Percentiles rank a stretch among this genome's conserved stretches.
These are phyloP conservation scores for Zosterops lateralis DNA, from an alignment of 2,113 vertebrate species.

Conservation along the genomic window DNA sequence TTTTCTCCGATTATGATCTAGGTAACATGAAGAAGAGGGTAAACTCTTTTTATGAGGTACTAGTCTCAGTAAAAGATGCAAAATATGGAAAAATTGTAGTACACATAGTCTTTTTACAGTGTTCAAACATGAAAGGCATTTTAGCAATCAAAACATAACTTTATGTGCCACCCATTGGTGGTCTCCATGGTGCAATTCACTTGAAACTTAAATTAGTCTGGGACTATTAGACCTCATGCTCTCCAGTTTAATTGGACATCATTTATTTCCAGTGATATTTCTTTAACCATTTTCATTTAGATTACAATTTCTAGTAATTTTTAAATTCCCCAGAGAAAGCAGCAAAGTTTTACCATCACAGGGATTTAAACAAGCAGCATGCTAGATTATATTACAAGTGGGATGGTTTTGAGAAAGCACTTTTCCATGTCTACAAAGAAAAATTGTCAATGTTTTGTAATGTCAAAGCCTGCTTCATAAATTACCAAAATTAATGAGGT, in stretches of 20 bases:
- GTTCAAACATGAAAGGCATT: background rate
- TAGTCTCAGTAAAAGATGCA: background rate
- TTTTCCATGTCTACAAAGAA: background rate
- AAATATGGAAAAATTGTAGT: background rate
- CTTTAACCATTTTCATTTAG: background rate
- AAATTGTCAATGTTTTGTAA: background rate
- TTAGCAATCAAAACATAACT: background rate
- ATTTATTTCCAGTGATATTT: background rate
- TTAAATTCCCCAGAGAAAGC: background rate
- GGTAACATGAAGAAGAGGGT: background rate
- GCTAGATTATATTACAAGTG: background rate
- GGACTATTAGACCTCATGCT: background rate
- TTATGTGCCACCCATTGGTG: background rate
- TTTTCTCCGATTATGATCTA: background rate
- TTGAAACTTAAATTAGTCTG: background rate
- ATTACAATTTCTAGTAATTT: background rate
- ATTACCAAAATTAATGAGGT: background rate
- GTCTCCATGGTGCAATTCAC: background rate
- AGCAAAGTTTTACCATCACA: background rate
- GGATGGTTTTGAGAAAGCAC: background rate
- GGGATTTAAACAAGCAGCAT: background rate
- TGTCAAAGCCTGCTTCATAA: background rate
- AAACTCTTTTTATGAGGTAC: background rate
- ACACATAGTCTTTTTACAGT: background rate
- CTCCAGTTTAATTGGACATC: background rate